Evolutionary conservation across 2,797 vertebrate species (phyloP), one percentile per base, ranked within the genome.

Genomic region (Parambassis ranga): DNA sequence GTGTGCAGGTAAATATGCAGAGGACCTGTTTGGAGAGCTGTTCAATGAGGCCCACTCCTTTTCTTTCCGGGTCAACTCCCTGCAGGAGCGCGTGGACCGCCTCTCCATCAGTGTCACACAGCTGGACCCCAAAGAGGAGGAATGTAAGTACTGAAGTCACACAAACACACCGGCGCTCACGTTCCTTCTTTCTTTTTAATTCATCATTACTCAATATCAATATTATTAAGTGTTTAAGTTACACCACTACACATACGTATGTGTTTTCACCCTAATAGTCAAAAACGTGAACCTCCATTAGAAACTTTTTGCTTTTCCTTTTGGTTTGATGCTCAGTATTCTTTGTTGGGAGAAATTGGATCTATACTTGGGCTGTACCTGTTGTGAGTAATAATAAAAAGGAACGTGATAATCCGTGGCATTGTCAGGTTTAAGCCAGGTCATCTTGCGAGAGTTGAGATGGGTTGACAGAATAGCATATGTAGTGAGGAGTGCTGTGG

Each of bases 1-100:
- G 10, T 35, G 39, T 79, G 89, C 90, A 99, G 97, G 97, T 94
- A 98, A 98, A 94, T 98, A 98, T 94, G 97, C 97, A 73, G 97
- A 99, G 92, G 96, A 99, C 85, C 92, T 99, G 86, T 99, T 98
- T 82, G 97, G 97, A 71, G 96, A 99, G 86, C 93, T 99, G 62
- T 98, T 99, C 91, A 98, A 97, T 32, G 97, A 99, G 90, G 97
- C 97, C 41, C 97, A 98, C 86, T 92, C 96, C 79, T 98, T 99
- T 90, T 98, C 96, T 51, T 98, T 98, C 88, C 92, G 97, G 92
- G 97, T 98, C 71, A 99, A 98, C 85, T 96, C 97, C 20, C 91
- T 99, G 48, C 97, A 99, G 84, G 97, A 99, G 85, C 94, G 97
- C 0, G 97, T 99, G 83, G 97, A 99, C 85, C 95, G 96, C 33